phyloP scores from a whole-genome alignment of 2,888 invertebrate genomes.

The Coenonympha arcania region DNA sequence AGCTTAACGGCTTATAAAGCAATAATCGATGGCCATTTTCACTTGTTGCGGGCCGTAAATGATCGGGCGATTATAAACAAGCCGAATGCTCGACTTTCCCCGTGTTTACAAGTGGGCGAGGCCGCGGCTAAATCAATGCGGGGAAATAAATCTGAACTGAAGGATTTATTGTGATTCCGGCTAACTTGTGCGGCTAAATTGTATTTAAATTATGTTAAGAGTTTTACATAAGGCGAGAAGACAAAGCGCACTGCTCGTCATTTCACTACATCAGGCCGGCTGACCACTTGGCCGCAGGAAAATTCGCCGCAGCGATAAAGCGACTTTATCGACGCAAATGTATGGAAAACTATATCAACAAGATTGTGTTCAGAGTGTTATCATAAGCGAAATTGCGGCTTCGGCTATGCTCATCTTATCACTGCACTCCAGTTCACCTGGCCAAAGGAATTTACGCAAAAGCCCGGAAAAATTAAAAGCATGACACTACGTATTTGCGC shows the following conservation, averaged over 20 bases:
- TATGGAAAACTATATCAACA: no score
- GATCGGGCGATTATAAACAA: constrained; percentile 16
- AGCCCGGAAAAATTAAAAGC: no score
- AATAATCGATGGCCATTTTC: constrained; percentile 22
- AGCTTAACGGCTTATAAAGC: constrained; percentile 12
- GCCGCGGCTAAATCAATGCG: constrained; percentile 22
- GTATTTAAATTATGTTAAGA: constrained; percentile 19
- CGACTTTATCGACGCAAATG: no score
- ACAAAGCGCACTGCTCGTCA: not conserved
- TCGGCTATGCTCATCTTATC: no score
- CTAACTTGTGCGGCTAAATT: constrained; percentile 19
- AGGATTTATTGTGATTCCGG: constrained; percentile 25
- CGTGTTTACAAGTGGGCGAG: constrained; percentile 24
- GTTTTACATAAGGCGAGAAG: constrained; percentile 14
- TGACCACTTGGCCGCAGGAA: no score
- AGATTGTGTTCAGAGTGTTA: no score
- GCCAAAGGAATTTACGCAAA: no score
- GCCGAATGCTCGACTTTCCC: constrained; percentile 21
- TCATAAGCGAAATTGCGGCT: no score
- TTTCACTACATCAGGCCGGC: no score
- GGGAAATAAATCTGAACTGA: constrained; percentile 22
- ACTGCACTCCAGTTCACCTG: no score
- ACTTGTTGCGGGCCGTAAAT: constrained; percentile 21
- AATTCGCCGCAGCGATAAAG: no score
- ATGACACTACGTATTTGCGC: no score